Conservation (phyloP, 2,113 vertebrate genomes). For the Strix uralensis region DNA sequence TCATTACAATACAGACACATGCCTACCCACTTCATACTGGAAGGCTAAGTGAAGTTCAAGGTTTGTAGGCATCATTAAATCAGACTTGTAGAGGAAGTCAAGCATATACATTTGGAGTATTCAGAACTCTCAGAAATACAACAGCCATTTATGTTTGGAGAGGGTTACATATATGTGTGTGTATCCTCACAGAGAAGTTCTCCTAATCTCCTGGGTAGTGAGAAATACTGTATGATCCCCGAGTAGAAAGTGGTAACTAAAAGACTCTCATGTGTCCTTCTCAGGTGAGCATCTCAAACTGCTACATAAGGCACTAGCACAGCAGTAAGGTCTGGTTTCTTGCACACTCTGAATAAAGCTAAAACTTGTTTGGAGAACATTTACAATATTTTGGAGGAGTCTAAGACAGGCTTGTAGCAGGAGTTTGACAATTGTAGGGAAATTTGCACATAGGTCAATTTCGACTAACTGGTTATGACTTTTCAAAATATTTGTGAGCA, state of each 20-base stretch:
- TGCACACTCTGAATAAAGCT: not conserved
- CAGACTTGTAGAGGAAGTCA: not conserved
- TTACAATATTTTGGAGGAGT: not conserved
- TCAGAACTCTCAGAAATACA: not conserved
- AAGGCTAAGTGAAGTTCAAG: not conserved
- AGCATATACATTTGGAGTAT: not conserved
- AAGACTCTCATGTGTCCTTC: not conserved
- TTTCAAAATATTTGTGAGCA: not conserved
- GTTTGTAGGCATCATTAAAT: not conserved
- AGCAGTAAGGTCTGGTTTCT: not conserved
- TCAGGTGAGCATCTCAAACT: not conserved
- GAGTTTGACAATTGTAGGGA: not conserved
- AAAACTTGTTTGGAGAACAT: not conserved
- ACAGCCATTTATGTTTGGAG: not conserved
- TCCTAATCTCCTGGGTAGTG: not conserved
- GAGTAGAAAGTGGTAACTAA: not conserved
- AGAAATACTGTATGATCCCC: not conserved
- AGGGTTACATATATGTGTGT: not conserved
- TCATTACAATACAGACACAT: not conserved
- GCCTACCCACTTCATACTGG: not conserved
- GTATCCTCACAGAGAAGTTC: not conserved
- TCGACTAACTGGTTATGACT: not conserved
- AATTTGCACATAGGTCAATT: not conserved
- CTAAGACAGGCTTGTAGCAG: not conserved
- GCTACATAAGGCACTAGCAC: not conserved